These are phyloP conservation scores for Aspidiotus rigidus DNA, from an alignment of 2,888 invertebrate species.

Conservation along the genomic window DNA sequence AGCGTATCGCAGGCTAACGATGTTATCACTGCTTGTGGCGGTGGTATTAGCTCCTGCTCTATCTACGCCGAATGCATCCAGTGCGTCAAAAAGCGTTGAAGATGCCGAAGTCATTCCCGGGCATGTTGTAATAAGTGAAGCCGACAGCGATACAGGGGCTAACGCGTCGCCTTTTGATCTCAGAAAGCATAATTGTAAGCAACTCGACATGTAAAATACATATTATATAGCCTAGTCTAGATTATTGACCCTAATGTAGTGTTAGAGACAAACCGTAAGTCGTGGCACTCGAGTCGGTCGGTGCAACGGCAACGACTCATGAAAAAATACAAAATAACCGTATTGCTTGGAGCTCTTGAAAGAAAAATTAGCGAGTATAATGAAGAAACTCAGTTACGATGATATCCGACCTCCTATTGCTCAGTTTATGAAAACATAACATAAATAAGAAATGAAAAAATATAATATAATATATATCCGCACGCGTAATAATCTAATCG, in stretches of 20 bases:
- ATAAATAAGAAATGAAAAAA: too few species aligned
- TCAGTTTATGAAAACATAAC: too few species aligned
- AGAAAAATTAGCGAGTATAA: too few species aligned
- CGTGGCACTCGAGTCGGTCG: too few species aligned
- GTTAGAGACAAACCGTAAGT: too few species aligned
- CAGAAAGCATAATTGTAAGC: conserved; percentile 26
- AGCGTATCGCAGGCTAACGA: conserved; percentile 11
- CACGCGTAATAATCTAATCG: too few species aligned
- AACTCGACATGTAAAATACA: background rate
- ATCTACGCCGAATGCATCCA: background rate
- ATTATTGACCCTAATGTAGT: background rate
- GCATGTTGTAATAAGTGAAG: conserved; percentile 9
- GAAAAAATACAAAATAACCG: too few species aligned
- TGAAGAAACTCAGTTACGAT: too few species aligned
- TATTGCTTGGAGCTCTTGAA: too few species aligned
- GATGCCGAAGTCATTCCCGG: conserved; percentile 23
- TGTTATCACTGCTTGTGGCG: conserved; percentile 10
- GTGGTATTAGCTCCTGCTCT: conserved; percentile 1
- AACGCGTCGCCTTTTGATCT: conserved; percentile 26
- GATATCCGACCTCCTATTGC: too few species aligned
- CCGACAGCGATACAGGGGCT: conserved; percentile 11
- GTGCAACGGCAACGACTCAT: too few species aligned
- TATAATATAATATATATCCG: too few species aligned
- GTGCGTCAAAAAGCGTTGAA: conserved; percentile 7
- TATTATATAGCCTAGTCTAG: background rate